Percentiles rank a stretch among this genome's conserved stretches.
These are phyloP conservation scores for Eurosta solidaginis DNA, from an alignment of 1,140 invertebrate species.

Conservation along the genomic window DNA sequence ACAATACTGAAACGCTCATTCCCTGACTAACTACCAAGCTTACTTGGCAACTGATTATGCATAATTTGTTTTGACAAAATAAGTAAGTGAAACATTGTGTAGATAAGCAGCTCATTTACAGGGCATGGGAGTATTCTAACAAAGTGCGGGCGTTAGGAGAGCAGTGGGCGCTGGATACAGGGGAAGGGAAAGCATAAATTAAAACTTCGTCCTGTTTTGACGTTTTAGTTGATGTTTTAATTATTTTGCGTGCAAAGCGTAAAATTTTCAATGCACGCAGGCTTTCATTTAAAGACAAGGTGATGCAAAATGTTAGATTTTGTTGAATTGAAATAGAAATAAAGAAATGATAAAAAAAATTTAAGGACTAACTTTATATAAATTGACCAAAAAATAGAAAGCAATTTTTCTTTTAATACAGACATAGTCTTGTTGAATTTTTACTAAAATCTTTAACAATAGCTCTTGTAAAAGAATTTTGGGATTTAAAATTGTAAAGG, in stretches of 20 bases:
- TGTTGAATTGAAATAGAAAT: too few relatives aligned
- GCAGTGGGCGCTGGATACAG: background rate
- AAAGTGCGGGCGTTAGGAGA: background rate
- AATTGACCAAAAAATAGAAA: too few relatives aligned
- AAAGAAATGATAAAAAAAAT: too few relatives aligned
- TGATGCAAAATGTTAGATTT: too few relatives aligned
- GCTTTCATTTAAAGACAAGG: background rate
- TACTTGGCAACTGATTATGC: slow-evolving; percentile 6
- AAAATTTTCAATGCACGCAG: slow-evolving; percentile 14
- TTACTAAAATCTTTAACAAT: too few relatives aligned
- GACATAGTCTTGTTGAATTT: too few relatives aligned
- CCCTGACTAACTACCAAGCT: background rate
- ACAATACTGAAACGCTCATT: background rate
- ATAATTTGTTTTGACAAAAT: slow-evolving; percentile 31
- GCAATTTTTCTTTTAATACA: too few relatives aligned
- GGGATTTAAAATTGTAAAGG: too few relatives aligned
- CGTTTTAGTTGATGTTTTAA: slow-evolving; percentile 29
- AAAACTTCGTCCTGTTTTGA: slow-evolving; percentile 20
- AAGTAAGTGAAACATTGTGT: background rate
- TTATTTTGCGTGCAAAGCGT: slow-evolving; percentile 32
- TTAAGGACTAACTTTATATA: too few relatives aligned
- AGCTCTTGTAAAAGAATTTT: too few relatives aligned
- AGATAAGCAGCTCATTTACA: background rate
- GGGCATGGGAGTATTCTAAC: background rate
- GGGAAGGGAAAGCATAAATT: background rate